These are phyloP conservation scores for Calliopsis andreniformis DNA, from an alignment of 1,140 invertebrate species.

Conservation along the genomic window DNA sequence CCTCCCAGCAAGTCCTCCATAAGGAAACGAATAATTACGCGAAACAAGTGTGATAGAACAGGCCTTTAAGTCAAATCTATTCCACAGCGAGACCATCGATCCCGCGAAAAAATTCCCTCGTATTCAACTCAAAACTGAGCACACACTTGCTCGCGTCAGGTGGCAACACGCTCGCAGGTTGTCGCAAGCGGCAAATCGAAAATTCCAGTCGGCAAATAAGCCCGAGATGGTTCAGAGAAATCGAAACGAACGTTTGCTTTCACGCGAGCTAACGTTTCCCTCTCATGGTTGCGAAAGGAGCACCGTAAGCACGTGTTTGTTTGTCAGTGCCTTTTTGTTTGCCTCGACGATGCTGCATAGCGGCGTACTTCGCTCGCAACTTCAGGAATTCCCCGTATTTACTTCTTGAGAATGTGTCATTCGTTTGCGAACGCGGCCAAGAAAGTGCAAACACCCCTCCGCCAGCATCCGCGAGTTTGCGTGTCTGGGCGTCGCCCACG, in stretches of 20 bases:
- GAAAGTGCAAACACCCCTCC: constrained; percentile 30
- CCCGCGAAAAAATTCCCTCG: no score
- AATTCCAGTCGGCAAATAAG: neutral
- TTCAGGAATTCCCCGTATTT: neutral
- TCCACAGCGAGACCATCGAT: no score
- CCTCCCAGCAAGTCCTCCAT: no score
- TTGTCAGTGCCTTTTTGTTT: constrained; percentile 7
- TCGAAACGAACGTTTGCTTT: neutral
- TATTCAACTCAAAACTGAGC: no score
- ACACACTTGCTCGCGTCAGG: no score
- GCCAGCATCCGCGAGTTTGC: constrained; percentile 12
- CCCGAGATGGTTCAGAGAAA: neutral
- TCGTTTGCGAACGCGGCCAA: constrained; percentile 11
- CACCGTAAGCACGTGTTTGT: neutral
- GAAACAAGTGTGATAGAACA: no score
- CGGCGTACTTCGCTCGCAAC: neutral
- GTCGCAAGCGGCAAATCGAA: neutral
- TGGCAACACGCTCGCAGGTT: neutral
- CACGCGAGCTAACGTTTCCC: neutral
- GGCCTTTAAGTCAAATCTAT: no score
- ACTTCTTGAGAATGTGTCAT: constrained; percentile 23
- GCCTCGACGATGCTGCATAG: neutral
- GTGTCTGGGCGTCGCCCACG: neutral
- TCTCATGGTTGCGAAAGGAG: neutral
- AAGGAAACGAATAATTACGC: no score